Evolutionary conservation across 1,140 invertebrate species (phyloP).

Genomic region (Drosophila setifemur): DNA sequence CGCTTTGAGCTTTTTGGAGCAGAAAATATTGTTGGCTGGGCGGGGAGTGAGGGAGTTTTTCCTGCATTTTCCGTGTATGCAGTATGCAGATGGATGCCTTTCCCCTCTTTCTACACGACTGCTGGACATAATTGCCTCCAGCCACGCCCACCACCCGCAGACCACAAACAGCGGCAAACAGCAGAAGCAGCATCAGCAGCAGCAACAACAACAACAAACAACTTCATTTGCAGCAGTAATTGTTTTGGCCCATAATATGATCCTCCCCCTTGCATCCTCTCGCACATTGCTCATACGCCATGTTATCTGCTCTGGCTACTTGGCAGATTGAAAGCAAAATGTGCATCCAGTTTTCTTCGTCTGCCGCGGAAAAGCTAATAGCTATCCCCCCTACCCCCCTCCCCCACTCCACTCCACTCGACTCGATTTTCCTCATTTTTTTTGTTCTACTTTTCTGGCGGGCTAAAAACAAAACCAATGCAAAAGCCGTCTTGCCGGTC

Average conservation of each 20-base stretch:
- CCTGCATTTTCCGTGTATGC: conserved; percentile 62
- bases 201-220: conserved; percentile 31
- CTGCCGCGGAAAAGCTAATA: conserved; percentile 38
- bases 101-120: conserved; percentile 69
- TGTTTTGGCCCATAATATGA: conserved; percentile 72
- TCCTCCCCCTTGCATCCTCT: not conserved
- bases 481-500: conserved; percentile 37
- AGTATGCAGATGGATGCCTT: conserved; percentile 66
- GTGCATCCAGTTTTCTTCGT: conserved; percentile 14
- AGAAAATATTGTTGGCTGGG: conserved; percentile 57
- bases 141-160: conserved; percentile 65
- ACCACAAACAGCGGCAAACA: conserved; percentile 10
- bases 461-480: conserved; percentile 25
- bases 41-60: conserved; percentile 33
- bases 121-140: conserved; percentile 70
- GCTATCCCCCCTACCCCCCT: too few relatives aligned
- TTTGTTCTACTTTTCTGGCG: conserved; percentile 68
- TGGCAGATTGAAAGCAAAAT: conserved; percentile 71
- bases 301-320: conserved; percentile 51
- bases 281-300: conserved; percentile 65
- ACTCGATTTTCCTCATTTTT: conserved; percentile 61
- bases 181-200: conserved; percentile 15
- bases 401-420: too few relatives aligned
- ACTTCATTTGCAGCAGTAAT: conserved; percentile 65
- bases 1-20: conserved; percentile 79